These are phyloP conservation scores for Strigops habroptila DNA, from an alignment of 2,113 vertebrate species.

Conservation along the genomic window DNA sequence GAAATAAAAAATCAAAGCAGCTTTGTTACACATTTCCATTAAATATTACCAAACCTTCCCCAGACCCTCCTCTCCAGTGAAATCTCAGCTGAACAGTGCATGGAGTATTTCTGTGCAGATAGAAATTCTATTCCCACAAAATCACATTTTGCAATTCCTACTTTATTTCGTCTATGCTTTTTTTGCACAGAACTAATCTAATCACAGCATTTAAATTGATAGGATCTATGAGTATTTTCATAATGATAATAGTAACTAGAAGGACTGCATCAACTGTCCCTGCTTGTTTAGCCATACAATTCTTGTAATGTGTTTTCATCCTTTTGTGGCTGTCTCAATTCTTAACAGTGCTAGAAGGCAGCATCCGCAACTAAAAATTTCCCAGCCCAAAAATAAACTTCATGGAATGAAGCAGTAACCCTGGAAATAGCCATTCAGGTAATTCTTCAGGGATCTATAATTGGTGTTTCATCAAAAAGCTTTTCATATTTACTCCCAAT, in stretches of 20 bases:
- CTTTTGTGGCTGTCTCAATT: background rate
- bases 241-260: background rate
- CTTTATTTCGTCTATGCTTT: background rate
- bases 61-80: background rate
- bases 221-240: background rate
- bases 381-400: background rate
- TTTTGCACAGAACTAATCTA: background rate
- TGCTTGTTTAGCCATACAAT: background rate
- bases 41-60: background rate
- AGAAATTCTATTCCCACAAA: background rate
- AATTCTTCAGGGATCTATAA: background rate
- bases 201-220: background rate
- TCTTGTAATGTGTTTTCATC: background rate
- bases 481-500: conserved; percentile 7
- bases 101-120: background rate
- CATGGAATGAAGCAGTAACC: background rate
- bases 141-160: background rate
- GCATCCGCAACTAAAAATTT: background rate
- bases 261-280: background rate
- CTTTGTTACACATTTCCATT: background rate
- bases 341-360: background rate
- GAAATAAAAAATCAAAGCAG: background rate
- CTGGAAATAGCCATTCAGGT: background rate
- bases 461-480: background rate
- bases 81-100: background rate